Base-by-base conservation (phyloP, 2,113 vertebrate genomes). In the Etheostoma spectabile region DNA sequence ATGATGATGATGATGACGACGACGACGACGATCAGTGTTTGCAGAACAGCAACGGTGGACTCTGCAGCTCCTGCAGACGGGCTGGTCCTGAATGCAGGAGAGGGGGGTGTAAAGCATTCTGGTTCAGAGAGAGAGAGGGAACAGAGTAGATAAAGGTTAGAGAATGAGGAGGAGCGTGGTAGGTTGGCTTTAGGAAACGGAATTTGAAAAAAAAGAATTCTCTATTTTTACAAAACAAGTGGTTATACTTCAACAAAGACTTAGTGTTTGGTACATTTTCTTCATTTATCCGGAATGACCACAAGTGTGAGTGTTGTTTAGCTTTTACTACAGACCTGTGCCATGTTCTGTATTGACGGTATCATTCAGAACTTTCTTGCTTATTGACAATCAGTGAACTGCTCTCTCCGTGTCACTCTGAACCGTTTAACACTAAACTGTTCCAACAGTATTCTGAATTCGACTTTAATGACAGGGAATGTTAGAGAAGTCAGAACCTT, bases 51-150 rank as follows among this genome's bases (percentile, higher is more conserved):
- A 78, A 72, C 4, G 80, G 68, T 52, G 5, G 85, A 52, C 59
- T 83, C 93, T 89, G 86, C 33, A 3, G 88, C 93, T 95, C 88
- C 94, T 94, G 86, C 96, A 92, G 95, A 94, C 95, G 91, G 97
- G 98, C 98, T 87, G 98, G 98, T 93, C 97, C 97, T 95, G 96
- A 95, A 89, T 88, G 77, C 76, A 75, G 69, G 87, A 24, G 70
- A 77, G 71, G 70, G 27, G 30, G 51, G 21, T 42, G 38, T 42
- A 11, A 42, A 42, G 38, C 8, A 42, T 30, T 70, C 42, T 10
- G 71, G 14, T 77, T 82, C 21, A 59, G 52, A 71, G 38, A 60
- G 38, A 60, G 56, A 67, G 66, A 66, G 33, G 61, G 24, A 48
- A 12, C 8, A 24, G 70, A 78, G 57, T 11, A 22, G 27, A 33